A percentile compares a stretch with the other conserved stretches of the same genome.
Evolutionary conservation across 1,140 invertebrate species (phyloP).

Genomic region (Ganaspis sp.): DNA sequence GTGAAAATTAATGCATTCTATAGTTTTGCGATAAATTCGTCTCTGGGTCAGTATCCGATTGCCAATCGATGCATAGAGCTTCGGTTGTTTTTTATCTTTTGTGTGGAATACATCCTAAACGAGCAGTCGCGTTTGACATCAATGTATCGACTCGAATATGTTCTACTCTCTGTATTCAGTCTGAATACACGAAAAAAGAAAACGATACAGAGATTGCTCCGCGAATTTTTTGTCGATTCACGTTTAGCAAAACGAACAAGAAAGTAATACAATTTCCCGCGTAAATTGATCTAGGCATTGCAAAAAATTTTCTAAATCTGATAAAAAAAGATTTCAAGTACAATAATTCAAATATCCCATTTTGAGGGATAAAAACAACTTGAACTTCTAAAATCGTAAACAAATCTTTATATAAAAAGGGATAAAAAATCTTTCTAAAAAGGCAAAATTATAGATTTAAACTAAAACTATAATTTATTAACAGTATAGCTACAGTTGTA

Average conservation of each 20-base stretch:
- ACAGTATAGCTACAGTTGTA: too few relatives aligned
- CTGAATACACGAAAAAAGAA: constrained; percentile 20
- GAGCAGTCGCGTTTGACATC: constrained; percentile 23
- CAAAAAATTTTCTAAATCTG: background rate
- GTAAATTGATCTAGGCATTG: background rate
- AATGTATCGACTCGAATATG: constrained; percentile 35
- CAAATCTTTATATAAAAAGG: too few relatives aligned
- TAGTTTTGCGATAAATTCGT: constrained; percentile 30
- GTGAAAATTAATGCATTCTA: background rate
- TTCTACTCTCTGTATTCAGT: constrained; percentile 28
- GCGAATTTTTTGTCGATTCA: constrained; percentile 36
- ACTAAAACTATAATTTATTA: too few relatives aligned
- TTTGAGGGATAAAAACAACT: too few relatives aligned
- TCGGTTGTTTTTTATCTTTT: constrained; percentile 34
- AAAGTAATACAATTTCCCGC: background rate
- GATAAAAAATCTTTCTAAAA: too few relatives aligned
- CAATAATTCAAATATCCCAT: too few relatives aligned
- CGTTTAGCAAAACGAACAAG: constrained; percentile 29
- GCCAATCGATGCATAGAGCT: constrained; percentile 49
- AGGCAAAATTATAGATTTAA: too few relatives aligned
- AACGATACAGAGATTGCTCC: constrained; percentile 26
- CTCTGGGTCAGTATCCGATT: constrained; percentile 43
- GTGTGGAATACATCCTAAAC: constrained; percentile 3
- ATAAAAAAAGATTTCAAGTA: background rate
- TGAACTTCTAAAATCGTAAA: too few relatives aligned